These are phyloP conservation scores for Hydrotaea cyrtoneurina DNA, from an alignment of 2,888 invertebrate species.

Conservation along the genomic window DNA sequence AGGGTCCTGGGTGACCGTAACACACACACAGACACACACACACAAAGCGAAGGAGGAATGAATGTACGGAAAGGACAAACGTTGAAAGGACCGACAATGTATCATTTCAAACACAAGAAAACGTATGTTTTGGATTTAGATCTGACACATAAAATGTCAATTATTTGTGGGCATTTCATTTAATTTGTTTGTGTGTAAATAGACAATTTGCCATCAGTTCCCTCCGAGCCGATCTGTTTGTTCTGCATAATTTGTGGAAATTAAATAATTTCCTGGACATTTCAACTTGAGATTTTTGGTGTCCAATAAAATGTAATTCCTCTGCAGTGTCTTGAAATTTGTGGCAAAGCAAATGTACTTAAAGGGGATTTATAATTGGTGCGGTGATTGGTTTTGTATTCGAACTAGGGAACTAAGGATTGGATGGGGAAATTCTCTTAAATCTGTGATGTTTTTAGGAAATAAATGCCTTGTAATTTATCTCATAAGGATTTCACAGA, in stretches of 20 bases:
- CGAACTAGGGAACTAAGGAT: too few species aligned
- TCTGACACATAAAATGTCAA: background rate
- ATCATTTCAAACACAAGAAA: background rate
- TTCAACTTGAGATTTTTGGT: constrained; percentile 26
- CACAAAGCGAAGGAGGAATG: background rate
- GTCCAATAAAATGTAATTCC: constrained; percentile 29
- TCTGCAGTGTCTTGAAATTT: background rate
- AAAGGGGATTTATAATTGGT: background rate
- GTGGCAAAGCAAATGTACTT: background rate
- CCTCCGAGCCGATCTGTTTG: background rate
- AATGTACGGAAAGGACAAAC: background rate
- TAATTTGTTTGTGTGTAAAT: background rate
- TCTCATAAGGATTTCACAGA: too few species aligned
- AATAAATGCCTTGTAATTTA: too few species aligned
- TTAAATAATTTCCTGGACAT: constrained; percentile 26
- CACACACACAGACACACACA: background rate
- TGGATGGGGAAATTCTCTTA: too few species aligned
- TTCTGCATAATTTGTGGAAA: background rate
- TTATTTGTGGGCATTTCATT: background rate
- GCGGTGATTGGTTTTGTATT: too few species aligned
- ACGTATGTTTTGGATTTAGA: background rate
- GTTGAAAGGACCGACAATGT: background rate
- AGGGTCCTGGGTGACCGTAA: background rate
- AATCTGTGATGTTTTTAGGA: too few species aligned
- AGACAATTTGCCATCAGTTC: background rate